These are phyloP conservation scores for Taenaris catops DNA, from an alignment of 2,888 invertebrate species.

Conservation along the genomic window DNA sequence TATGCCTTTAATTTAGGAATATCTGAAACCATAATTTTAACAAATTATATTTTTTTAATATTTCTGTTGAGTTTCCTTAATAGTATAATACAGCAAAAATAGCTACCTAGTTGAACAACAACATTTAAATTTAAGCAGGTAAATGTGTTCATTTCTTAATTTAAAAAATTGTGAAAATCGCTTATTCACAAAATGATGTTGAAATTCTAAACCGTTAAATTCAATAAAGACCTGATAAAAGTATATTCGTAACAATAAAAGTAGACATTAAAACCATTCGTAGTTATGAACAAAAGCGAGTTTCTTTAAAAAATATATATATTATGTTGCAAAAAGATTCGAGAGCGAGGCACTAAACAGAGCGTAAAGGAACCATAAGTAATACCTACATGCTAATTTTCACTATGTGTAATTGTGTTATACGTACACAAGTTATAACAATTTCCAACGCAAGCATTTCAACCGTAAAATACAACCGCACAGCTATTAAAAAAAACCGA, in stretches of 20 bases:
- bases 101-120: no score
- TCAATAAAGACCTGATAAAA: no score
- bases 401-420: slow-evolving; percentile 56
- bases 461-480: slow-evolving; percentile 46
- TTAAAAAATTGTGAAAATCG: no score
- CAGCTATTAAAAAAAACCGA: slow-evolving; percentile 15
- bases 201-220: no score
- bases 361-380: slow-evolving; percentile 70
- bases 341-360: slow-evolving; percentile 64
- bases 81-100: no score
- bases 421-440: slow-evolving; percentile 48
- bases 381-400: slow-evolving; percentile 75
- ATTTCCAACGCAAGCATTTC: slow-evolving; percentile 63
- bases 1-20: no score
- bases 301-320: slow-evolving; percentile 39
- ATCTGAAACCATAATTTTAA: no score
- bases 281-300: slow-evolving; percentile 21
- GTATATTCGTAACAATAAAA: slow-evolving; percentile 4
- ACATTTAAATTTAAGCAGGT: no score
- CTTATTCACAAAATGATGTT: no score
- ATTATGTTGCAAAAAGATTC: slow-evolving; percentile 67
- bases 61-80: no score
- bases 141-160: no score
- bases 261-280: slow-evolving; percentile 14
- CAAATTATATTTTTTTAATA: no score